Base-by-base conservation (phyloP, 2,113 vertebrate species). In the Psophia crepitans region DNA sequence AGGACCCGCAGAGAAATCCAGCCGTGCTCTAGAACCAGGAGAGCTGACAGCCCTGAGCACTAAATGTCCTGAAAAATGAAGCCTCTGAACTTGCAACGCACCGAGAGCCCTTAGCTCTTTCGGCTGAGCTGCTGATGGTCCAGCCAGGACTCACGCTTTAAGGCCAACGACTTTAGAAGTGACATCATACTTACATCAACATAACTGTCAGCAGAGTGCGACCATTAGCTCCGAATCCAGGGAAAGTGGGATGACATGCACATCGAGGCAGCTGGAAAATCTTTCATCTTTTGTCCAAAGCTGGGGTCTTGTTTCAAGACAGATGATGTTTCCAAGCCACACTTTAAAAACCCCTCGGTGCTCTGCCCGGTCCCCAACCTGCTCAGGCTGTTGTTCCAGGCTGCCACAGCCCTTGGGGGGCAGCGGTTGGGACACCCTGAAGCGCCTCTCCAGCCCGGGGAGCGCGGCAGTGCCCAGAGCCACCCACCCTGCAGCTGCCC, bases 271-370 rank as follows among this genome's bases (percentile, higher is more conserved):
- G 87, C 61, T 82, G 78, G 74, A 79, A 95, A 91, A 73, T 14
- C 81, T 87, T 90, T 89, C 22, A 32, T 85, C 81, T 79, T 94
- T 71, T 44, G 32, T 73, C 87, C 84, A 76, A 85, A 84, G 70
- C 69, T 10, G 70, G 48, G 48, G 57, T 85, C 53, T 87, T 21
- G 23, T 91, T 94, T 94, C 84, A 76, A 56, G 84, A 32, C 43
- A 58, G 46, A 37, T 2, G 13, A 26, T 3, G 74, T 39, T 82
- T 89, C 90, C 69, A 85, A 93, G 19, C 44, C 65, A 58, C 18
- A 2, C 23, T 93, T 89, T 56, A 35, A 84, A 43, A 90, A 82
- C 30, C 11, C 57, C 5, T 2, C 19, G 51, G 32, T 70, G 77
- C 48, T 68, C 5, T 2, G 48, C 27, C 65, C 0, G 2, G 43